Evolutionary conservation across 2,113 vertebrate genomes (phyloP).

Genomic region (Micromys minutus): DNA sequence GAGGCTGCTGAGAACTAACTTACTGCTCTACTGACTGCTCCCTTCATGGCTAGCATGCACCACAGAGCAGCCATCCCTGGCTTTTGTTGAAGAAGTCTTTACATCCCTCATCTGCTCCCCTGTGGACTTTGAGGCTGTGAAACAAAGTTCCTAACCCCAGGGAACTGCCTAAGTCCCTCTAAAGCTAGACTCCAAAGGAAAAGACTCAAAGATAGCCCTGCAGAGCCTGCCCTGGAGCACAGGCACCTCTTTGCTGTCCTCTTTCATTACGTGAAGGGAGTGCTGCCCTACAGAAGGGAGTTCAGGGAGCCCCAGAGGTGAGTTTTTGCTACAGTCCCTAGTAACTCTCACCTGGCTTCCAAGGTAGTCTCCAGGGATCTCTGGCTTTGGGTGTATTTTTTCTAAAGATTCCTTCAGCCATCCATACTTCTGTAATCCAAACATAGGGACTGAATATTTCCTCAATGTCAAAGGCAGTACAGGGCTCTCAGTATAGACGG

Average conservation of each 20-base stretch:
- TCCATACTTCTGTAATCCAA: neutral
- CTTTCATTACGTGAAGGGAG: neutral
- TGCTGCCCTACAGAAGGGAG: neutral
- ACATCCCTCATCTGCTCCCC: neutral
- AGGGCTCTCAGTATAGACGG: neutral
- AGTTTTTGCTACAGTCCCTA: neutral
- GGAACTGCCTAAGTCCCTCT: slow-evolving; percentile 65
- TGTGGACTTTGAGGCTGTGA: slow-evolving; percentile 42
- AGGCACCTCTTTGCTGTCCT: neutral
- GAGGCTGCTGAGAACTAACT: neutral
- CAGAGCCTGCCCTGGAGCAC: neutral
- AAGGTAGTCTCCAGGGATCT: slow-evolving; percentile 54
- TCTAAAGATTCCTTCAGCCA: neutral
- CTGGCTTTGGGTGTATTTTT: slow-evolving; percentile 37
- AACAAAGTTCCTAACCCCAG: slow-evolving; percentile 44
- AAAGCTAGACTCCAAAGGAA: slow-evolving; percentile 63
- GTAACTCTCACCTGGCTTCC: slow-evolving; percentile 43
- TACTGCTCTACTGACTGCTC: neutral
- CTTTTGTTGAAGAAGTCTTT: neutral
- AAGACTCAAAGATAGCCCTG: neutral
- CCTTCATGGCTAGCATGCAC: neutral
- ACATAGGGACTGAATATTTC: neutral
- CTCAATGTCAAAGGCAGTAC: neutral
- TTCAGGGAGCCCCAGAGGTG: neutral
- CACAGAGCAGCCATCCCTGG: neutral